Evolutionary conservation across 2,113 vertebrate genomes (phyloP), one percentile per base, ranked within the genome.

Genomic region (Thymallus thymallus): DNA sequence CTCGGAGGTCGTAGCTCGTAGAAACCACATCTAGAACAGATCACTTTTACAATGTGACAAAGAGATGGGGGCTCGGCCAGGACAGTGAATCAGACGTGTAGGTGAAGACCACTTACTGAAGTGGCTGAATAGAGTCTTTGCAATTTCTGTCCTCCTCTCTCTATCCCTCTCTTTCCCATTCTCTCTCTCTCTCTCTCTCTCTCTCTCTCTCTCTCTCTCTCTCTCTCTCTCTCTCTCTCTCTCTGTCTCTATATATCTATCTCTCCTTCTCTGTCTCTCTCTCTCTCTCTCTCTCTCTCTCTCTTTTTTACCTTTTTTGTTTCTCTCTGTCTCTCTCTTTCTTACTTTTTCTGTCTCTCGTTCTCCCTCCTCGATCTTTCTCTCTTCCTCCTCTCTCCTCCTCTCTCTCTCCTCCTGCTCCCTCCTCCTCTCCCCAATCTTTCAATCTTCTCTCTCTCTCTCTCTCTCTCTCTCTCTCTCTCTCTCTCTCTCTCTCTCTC

Each of bases 41-140:
- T 86, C 65, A 29, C 72, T 86, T 88, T 89, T 84, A 86, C 83
- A 76, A 78, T 22, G 70, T 84, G 72, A 79, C 68, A 67, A 65
- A 67, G 71, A 24, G 77, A 71, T 23, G 80, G 72, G 68, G 75
- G 61, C 77, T 60, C 58, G 75, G 73, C 76, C 78, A 81, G 77
- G 79, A 76, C 80, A 76, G 78, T 75, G 83, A 84, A 84, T 83
- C 73, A 79, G 84, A 82, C 73, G 79, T 77, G 84, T 78, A 80
- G 83, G 83, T 80, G 82, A 84, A 88, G 84, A 85, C 84, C 85
- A 41, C 9, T 41, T 41, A 41, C 35, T 41, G 35, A 41, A 41
- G 35, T 41, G 35, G 35, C 35, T 41, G 78, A 26, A 86, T 69
- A 68, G 58, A 77, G 82, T 64, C 30, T 23, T 41, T 41, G 35